phyloP scores from a whole-genome alignment of 2,797 vertebrate genomes.

The Momotus momota region DNA sequence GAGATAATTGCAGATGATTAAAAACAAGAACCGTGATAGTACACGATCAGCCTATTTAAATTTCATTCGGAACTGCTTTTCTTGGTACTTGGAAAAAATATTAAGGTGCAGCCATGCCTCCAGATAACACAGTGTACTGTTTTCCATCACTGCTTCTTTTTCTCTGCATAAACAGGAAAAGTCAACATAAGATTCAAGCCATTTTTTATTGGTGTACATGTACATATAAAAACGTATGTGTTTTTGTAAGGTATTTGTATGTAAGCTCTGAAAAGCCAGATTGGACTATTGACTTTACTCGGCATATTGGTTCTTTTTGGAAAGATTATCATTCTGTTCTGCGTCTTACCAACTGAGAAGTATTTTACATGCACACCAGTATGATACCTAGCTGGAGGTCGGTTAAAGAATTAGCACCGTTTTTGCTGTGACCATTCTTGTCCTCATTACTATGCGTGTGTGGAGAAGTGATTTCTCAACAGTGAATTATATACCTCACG shows the following conservation, averaged over 20 bases:
- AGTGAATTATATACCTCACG: accelerated
- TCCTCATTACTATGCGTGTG: background rate
- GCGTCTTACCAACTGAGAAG: background rate
- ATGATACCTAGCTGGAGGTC: background rate
- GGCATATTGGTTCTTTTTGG: background rate
- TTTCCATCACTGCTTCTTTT: background rate
- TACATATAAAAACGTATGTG: background rate
- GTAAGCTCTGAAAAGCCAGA: background rate
- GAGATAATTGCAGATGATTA: background rate
- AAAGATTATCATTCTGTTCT: background rate
- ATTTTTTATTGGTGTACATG: background rate
- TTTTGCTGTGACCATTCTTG: background rate
- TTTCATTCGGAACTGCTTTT: background rate
- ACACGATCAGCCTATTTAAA: background rate
- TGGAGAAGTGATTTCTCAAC: background rate
- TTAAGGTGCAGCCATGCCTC: background rate
- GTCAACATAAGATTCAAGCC: accelerated
- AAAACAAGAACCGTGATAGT: background rate
- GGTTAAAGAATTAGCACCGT: background rate
- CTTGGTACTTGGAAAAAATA: background rate
- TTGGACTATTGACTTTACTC: background rate
- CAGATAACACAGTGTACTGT: background rate
- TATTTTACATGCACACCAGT: background rate
- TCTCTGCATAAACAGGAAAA: background rate
- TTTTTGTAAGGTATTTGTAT: background rate